A percentile compares a stretch with the other conserved stretches of the same genome.
Conservation (phyloP, 2,113 vertebrate genomes). For the Microtus oregoni region DNA sequence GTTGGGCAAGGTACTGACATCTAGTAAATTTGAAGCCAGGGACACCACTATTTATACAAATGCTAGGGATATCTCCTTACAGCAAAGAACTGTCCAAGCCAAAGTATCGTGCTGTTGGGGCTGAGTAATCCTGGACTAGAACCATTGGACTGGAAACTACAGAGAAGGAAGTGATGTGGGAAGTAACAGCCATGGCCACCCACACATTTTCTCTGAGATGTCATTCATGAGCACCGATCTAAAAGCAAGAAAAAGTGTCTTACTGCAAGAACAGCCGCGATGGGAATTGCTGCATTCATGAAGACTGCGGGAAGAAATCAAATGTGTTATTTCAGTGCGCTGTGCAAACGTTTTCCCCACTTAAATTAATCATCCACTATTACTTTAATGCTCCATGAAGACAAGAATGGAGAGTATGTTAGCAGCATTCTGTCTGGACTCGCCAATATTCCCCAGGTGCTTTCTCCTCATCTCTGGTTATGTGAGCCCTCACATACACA, state of each 20-base stretch:
- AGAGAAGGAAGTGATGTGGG: neutral
- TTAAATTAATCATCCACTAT: constrained; percentile 54
- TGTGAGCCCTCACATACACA: constrained; percentile 41
- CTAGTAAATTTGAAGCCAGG: neutral
- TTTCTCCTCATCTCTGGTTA: constrained; percentile 40
- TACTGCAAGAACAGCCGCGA: constrained; percentile 97
- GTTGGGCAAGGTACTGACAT: neutral
- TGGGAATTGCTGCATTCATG: constrained; percentile 98
- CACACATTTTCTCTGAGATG: neutral
- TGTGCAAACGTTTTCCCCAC: constrained; percentile 19
- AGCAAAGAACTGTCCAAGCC: neutral
- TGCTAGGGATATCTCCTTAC: neutral
- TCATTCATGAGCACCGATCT: constrained; percentile 12
- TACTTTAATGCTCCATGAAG: neutral
- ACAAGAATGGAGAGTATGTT: neutral
- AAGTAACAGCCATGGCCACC: neutral
- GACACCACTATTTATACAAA: neutral
- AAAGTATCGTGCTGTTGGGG: neutral
- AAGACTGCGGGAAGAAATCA: constrained; percentile 91
- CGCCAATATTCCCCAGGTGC: neutral
- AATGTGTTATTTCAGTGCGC: constrained; percentile 59
- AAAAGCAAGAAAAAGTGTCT: constrained; percentile 79
- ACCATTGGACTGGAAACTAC: neutral
- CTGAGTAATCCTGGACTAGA: neutral
- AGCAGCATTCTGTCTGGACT: neutral